Percentiles rank a stretch among this genome's conserved stretches.
Conservation (phyloP, 2,888 invertebrate species). For the Gibbula magus region DNA sequence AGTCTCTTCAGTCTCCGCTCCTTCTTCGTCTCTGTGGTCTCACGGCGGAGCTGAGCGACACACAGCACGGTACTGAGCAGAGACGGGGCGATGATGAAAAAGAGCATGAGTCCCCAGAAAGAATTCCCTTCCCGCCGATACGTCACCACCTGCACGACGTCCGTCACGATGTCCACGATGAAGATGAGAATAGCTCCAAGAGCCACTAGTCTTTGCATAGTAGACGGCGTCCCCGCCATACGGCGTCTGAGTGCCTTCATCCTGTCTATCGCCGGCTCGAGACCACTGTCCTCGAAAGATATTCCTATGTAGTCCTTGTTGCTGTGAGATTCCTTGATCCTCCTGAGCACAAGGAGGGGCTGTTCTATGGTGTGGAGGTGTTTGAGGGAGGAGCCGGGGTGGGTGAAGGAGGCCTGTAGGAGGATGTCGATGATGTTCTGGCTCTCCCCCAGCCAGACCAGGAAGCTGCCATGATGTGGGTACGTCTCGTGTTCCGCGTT, state of each 20-base stretch:
- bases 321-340: neutral
- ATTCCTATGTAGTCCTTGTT: slow-evolving; percentile 8
- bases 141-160: slow-evolving; percentile 1
- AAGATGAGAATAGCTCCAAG: neutral
- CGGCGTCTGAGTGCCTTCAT: neutral
- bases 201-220: neutral
- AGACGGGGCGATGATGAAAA: slow-evolving; percentile 19
- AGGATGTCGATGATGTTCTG: neutral
- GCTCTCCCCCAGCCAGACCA: neutral
- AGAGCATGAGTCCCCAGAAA: slow-evolving; percentile 2
- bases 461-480: neutral
- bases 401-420: neutral
- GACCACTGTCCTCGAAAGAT: neutral
- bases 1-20: slow-evolving; percentile 1
- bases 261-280: neutral
- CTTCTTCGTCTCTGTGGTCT: neutral
- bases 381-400: neutral
- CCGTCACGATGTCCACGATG: slow-evolving; percentile 13
- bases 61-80: neutral
- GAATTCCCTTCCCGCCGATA: neutral
- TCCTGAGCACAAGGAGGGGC: neutral
- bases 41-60: neutral
- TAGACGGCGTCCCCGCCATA: slow-evolving; percentile 17
- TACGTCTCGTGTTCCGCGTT: neutral
- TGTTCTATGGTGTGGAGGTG: neutral